phyloP scores from a whole-genome alignment of 2,113 vertebrate species.

The Dolichallabes microphthalmus region DNA sequence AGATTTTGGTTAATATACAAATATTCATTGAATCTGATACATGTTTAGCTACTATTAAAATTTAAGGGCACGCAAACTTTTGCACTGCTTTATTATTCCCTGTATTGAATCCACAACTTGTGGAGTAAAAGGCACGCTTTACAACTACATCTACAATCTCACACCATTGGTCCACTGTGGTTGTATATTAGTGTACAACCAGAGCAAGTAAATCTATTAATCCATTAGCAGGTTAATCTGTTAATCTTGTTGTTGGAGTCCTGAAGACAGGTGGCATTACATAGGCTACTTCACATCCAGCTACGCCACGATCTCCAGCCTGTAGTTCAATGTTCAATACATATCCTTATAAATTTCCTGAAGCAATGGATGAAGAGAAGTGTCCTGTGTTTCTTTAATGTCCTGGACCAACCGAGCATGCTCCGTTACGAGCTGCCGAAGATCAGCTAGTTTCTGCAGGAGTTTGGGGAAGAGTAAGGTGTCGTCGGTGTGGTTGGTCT shows the following conservation, averaged over 20 bases:
- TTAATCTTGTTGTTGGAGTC: background rate
- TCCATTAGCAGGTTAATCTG: background rate
- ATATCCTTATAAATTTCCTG: slow-evolving; percentile 97
- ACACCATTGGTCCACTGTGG: background rate
- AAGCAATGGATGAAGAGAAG: slow-evolving; percentile 88
- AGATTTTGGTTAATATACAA: background rate
- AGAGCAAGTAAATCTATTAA: background rate
- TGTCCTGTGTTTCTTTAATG: slow-evolving; percentile 89
- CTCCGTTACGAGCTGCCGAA: slow-evolving; percentile 91
- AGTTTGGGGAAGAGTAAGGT: slow-evolving; percentile 90
- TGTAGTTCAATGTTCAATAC: slow-evolving; percentile 64
- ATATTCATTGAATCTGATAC: background rate
- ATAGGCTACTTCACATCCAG: background rate
- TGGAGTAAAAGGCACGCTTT: background rate
- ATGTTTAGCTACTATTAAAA: background rate
- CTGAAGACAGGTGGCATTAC: background rate
- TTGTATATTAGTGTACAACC: background rate
- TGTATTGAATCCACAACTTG: background rate
- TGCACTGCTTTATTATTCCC: background rate
- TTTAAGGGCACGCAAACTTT: background rate
- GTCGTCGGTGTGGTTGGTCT: slow-evolving; percentile 85
- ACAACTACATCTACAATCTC: background rate
- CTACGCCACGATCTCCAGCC: background rate
- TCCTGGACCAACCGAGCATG: slow-evolving; percentile 90
- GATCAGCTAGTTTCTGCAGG: slow-evolving; percentile 92